Base-by-base conservation (phyloP, 2,888 invertebrate genomes). In the Ochlodes sylvanus region DNA sequence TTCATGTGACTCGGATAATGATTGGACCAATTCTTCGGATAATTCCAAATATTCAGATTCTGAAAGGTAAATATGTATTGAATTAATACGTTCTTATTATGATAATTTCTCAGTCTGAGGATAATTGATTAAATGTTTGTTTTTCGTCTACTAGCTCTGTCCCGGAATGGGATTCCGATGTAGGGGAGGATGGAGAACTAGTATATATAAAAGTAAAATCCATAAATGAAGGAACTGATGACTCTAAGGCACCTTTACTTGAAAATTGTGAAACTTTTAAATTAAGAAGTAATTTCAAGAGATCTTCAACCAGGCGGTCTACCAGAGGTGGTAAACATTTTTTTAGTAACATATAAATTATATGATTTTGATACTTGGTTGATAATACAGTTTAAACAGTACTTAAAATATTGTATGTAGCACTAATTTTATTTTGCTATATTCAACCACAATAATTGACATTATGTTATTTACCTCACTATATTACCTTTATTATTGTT, bases 121-220 rank as follows among this genome's bases (percentile, higher is more conserved):
- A 21, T 32, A 62, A 63, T 47, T 42, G 14, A 19, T 42, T 56
- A 47, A 19, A 56, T 15, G 7, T n/a, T 58, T 52, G 15, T 15
- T 50, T 52, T 63, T 61, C 63, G 14, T 56, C 5, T 27, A 79
- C 21, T 63, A 95, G 95, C 81, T 95, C 95, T n/a, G 94, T 95
- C 38, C 94, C 95, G 32, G 96, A 96, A 83, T 96, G 96, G 96
- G 95, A 95, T 84, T 94, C 95, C 1, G 94, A 94, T 79, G 89
- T 96, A 3, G 94, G 93, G 62, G 94, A 94, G 72, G 94, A 95
- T 75, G 96, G 96, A 3, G 95, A 95, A 76, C 85, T 97, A 7
- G 93, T 96, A 61, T 96, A 94, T 78, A 94, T 96, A 27, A 96
- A 95, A 83, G 94, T 94, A 63, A 94, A 86, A 78, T 71, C 75